Evolutionary conservation across 2,113 vertebrate genomes (phyloP).

Genomic region (Panthera tigris): DNA sequence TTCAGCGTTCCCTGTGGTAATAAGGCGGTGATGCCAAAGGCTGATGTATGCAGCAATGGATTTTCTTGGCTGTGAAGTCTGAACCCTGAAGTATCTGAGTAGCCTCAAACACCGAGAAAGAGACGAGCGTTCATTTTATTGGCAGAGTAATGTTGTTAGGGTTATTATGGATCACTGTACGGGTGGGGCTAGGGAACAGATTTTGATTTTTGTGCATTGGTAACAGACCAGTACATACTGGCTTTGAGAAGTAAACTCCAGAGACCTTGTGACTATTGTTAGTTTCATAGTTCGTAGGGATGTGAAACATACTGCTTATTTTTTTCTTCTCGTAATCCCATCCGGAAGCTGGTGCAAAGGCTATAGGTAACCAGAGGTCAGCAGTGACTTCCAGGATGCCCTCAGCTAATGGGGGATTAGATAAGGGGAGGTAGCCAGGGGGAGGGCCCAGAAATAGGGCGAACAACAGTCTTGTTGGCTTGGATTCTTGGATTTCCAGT

Average conservation of each 20-base stretch:
- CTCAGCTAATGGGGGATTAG: neutral
- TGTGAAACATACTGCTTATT: neutral
- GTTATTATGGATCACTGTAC: neutral
- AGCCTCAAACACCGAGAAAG: conserved; percentile 12
- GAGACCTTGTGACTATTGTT: neutral
- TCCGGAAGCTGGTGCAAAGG: neutral
- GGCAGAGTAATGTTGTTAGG: neutral
- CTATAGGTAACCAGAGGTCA: neutral
- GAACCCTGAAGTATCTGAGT: neutral
- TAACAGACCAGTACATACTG: neutral
- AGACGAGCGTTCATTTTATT: conserved; percentile 3
- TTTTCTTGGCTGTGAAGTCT: conserved; percentile 19
- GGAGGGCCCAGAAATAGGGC: neutral
- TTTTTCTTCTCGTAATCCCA: neutral
- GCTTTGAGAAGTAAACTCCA: neutral
- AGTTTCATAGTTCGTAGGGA: neutral
- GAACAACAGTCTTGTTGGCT: neutral
- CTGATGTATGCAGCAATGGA: neutral
- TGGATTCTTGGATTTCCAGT: conserved; percentile 21
- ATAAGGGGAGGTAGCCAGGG: neutral
- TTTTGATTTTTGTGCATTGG: neutral
- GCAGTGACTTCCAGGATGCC: conserved; percentile 17
- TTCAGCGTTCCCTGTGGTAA: neutral
- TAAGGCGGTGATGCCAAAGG: neutral
- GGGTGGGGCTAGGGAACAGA: neutral